Evolutionary conservation across 1,140 invertebrate species (phyloP).

Genomic region (Diachasma alloeum): DNA sequence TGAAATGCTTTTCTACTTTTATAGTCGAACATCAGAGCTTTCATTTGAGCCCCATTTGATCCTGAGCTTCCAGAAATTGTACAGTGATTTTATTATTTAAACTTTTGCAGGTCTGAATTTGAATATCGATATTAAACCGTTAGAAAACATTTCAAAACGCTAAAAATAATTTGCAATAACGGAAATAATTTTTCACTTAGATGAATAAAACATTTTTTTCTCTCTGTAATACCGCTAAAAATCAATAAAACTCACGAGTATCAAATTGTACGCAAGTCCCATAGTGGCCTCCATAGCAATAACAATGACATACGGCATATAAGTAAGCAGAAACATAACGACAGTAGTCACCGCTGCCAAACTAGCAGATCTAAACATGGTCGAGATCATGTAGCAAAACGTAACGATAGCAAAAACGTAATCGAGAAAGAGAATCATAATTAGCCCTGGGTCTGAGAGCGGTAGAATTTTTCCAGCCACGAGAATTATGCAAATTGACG

Average conservation of each 20-base stretch:
- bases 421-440: slow-evolving; percentile 67
- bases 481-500: slow-evolving; percentile 64
- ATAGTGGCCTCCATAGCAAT: slow-evolving; percentile 71
- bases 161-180: too few relatives aligned
- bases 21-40: too few relatives aligned
- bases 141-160: too few relatives aligned
- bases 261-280: slow-evolving; percentile 63
- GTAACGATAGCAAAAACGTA: slow-evolving; percentile 69
- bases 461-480: slow-evolving; percentile 67
- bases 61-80: too few relatives aligned
- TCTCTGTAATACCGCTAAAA: not conserved
- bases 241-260: slow-evolving; percentile 65
- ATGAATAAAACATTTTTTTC: too few relatives aligned
- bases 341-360: slow-evolving; percentile 70
- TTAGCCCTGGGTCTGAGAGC: slow-evolving; percentile 64
- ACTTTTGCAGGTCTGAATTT: too few relatives aligned
- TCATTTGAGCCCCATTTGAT: too few relatives aligned
- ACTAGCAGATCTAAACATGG: slow-evolving; percentile 71
- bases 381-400: slow-evolving; percentile 75
- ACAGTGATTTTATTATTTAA: too few relatives aligned
- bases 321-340: slow-evolving; percentile 70
- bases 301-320: slow-evolving; percentile 73
- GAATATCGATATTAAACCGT: too few relatives aligned
- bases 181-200: too few relatives aligned
- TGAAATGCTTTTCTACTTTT: too few relatives aligned